Evolutionary conservation across 2,888 invertebrate genomes (phyloP).

Genomic region (Busseola fusca): DNA sequence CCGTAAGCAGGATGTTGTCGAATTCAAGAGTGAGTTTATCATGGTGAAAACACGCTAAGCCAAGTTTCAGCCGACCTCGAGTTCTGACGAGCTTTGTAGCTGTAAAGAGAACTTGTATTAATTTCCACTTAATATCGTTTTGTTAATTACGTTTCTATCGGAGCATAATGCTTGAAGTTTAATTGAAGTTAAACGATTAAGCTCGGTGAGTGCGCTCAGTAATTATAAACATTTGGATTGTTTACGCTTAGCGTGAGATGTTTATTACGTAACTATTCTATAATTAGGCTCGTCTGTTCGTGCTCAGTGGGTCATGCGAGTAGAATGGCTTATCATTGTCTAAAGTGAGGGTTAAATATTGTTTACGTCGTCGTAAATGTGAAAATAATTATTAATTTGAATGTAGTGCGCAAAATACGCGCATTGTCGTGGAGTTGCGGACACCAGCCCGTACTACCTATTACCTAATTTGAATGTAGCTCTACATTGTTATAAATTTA

Average conservation of each 20-base stretch:
- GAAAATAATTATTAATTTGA: slow-evolving; percentile 6
- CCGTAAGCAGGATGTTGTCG: slow-evolving; percentile 3
- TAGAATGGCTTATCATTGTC: slow-evolving; percentile 31
- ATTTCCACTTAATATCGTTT: slow-evolving; percentile 72
- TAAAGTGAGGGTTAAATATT: slow-evolving; percentile 15
- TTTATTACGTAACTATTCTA: slow-evolving; percentile 47
- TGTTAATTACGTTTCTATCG: slow-evolving; percentile 67
- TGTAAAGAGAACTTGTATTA: slow-evolving; percentile 73
- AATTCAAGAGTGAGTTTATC: slow-evolving; percentile 40
- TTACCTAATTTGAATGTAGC: slow-evolving; percentile 2
- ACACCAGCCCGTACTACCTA: too few relatives aligned
- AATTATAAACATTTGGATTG: slow-evolving; percentile 56
- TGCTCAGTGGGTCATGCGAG: slow-evolving; percentile 43
- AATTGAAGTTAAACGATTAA: slow-evolving; percentile 62
- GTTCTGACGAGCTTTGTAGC: slow-evolving; percentile 73
- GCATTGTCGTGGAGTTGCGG: too few relatives aligned
- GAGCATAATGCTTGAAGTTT: slow-evolving; percentile 65
- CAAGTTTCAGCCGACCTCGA: slow-evolving; percentile 76
- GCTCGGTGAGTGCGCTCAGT: slow-evolving; percentile 41
- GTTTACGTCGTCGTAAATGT: slow-evolving; percentile 8
- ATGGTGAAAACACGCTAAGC: slow-evolving; percentile 69
- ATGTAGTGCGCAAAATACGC: too few relatives aligned
- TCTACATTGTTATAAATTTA: background rate
- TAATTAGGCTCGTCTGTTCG: slow-evolving; percentile 42
- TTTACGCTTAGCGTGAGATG: slow-evolving; percentile 47